Percentiles rank a stretch among this genome's conserved stretches.
Evolutionary conservation across 2,113 vertebrate genomes (phyloP).

Genomic region (rat (Rattus norvegicus)): DNA sequence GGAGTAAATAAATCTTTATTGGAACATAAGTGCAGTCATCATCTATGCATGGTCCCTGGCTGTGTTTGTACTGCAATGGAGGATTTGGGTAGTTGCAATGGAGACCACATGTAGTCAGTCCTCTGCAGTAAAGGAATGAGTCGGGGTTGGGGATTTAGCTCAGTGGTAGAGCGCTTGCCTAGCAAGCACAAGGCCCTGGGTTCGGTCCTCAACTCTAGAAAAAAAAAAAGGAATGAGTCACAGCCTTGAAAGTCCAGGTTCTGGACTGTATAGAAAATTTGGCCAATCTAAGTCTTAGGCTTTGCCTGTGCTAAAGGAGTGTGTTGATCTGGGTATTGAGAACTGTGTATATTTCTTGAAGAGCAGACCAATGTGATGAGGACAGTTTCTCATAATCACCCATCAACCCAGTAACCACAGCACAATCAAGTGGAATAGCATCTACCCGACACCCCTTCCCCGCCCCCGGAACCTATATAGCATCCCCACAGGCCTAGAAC

Average conservation of each 20-base stretch:
- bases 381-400: not conserved
- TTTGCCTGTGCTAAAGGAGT: not conserved
- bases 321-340: not conserved
- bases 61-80: not conserved
- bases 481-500: not conserved
- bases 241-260: not conserved
- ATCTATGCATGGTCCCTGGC: not conserved
- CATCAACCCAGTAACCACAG: not conserved
- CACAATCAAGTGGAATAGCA: not conserved
- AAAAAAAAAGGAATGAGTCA: not conserved
- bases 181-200: no score
- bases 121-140: not conserved
- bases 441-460: not conserved
- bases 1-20: slow-evolving; percentile 4
- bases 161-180: no score
- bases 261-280: not conserved
- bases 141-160: no score
- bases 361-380: not conserved
- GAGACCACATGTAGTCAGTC: not conserved
- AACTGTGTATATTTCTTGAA: not conserved
- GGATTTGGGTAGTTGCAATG: not conserved
- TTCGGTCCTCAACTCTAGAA: no score
- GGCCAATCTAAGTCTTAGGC: not conserved
- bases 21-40: not conserved
- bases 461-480: not conserved